Conservation (phyloP, 2,888 invertebrate species). For the Deroplatys truncata region DNA sequence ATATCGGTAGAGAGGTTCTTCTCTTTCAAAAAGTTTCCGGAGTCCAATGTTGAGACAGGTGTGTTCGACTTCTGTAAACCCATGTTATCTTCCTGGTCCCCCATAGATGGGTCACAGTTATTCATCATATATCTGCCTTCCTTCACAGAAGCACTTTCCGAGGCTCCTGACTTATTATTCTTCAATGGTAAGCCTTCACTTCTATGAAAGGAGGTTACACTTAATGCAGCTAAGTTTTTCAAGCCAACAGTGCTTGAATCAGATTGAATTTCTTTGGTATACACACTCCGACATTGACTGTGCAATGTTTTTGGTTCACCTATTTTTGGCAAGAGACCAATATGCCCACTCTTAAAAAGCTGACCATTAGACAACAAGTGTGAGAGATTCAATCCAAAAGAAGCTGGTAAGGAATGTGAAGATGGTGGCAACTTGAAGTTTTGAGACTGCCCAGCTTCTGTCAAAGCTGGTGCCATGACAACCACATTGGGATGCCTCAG, state of each 20-base stretch:
- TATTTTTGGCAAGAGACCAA: background rate
- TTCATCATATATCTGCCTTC: conserved; percentile 42
- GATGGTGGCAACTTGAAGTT: conserved; percentile 46
- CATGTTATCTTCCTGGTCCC: conserved; percentile 45
- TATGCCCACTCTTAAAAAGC: background rate
- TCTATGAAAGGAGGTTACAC: conserved; percentile 34
- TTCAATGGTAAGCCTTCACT: conserved; percentile 33
- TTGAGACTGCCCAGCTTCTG: conserved; percentile 55
- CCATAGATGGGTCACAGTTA: conserved; percentile 48
- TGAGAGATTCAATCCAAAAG: conserved; percentile 23
- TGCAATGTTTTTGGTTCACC: conserved; percentile 1
- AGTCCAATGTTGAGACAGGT: conserved; percentile 36
- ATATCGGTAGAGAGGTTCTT: conserved; percentile 50
- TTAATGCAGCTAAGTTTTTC: conserved; percentile 38
- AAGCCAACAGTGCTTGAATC: conserved; percentile 30
- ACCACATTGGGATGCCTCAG: conserved; percentile 58
- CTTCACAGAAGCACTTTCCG: conserved; percentile 12
- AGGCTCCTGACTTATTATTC: background rate
- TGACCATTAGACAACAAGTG: conserved; percentile 19
- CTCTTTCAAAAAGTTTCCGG: conserved; percentile 25
- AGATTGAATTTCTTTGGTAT: conserved; percentile 19
- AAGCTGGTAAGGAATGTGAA: conserved; percentile 29
- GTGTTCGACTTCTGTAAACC: conserved; percentile 42
- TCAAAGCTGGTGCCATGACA: conserved; percentile 94
- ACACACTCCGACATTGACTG: conserved; percentile 18